A percentile compares a stretch with the other conserved stretches of the same genome.
These are phyloP conservation scores for Xylophagus ater DNA, from an alignment of 2,888 invertebrate species.

Conservation along the genomic window DNA sequence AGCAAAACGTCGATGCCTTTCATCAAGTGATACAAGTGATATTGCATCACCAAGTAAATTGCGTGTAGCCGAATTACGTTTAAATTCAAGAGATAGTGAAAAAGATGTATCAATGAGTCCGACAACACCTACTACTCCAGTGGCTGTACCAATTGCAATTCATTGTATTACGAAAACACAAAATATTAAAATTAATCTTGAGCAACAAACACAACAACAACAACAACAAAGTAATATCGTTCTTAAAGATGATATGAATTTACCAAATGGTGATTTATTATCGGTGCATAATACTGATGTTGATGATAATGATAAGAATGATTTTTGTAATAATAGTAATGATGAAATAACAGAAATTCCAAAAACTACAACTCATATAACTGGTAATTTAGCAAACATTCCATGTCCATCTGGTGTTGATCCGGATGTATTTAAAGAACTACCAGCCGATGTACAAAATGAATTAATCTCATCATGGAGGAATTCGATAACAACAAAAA, in stretches of 20 bases:
- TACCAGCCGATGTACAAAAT: conserved; percentile 60
- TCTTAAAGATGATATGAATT: neutral
- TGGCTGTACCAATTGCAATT: neutral
- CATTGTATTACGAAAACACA: neutral
- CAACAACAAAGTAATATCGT: conserved; percentile 27
- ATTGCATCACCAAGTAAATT: conserved; percentile 59
- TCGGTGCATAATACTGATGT: neutral
- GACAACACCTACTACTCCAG: conserved; percentile 33
- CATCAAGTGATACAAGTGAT: conserved; percentile 32
- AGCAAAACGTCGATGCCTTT: conserved; percentile 40
- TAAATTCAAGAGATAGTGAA: conserved; percentile 53
- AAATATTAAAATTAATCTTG: too few relatives aligned
- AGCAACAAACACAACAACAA: conserved; percentile 6
- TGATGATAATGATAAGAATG: neutral
- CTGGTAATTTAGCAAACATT: conserved; percentile 28
- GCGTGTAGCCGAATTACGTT: conserved; percentile 53
- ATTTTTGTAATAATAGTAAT: neutral
- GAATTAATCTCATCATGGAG: conserved; percentile 59
- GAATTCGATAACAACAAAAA: conserved; percentile 24
- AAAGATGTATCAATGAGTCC: conserved; percentile 32
- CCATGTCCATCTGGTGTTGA: conserved; percentile 57
- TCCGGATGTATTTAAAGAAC: conserved; percentile 55
- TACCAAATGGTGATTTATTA: neutral
- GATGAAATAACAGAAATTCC: conserved; percentile 9
- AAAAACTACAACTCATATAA: conserved; percentile 18